These are phyloP conservation scores for Achroia grisella DNA, from an alignment of 1,140 invertebrate genomes.

Conservation along the genomic window DNA sequence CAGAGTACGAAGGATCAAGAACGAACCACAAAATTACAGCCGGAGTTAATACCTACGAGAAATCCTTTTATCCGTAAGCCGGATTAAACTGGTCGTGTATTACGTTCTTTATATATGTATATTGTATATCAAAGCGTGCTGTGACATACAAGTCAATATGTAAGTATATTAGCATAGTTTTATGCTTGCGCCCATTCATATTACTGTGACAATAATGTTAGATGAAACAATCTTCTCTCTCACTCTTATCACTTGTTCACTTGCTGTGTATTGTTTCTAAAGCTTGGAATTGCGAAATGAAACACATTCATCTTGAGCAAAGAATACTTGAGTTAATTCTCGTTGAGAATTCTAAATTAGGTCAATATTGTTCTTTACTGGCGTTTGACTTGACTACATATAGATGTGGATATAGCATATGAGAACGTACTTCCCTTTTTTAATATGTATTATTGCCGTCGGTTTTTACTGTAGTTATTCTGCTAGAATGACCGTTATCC, in stretches of 20 bases:
- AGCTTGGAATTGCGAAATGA: constrained; percentile 29
- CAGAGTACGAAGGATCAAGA: too few species aligned
- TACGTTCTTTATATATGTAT: constrained; percentile 28
- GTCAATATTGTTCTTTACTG: neutral
- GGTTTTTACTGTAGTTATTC: too few species aligned
- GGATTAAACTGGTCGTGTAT: constrained; percentile 16
- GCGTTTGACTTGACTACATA: too few species aligned
- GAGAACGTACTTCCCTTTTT: too few species aligned
- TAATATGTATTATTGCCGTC: too few species aligned
- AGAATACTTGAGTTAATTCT: constrained; percentile 23
- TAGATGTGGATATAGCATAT: too few species aligned
- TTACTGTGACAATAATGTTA: constrained; percentile 49
- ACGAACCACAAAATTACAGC: too few species aligned
- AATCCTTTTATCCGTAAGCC: too few species aligned
- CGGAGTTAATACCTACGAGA: too few species aligned
- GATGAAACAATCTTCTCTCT: constrained; percentile 7
- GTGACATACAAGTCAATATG: constrained; percentile 64
- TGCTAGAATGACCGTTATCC: too few species aligned
- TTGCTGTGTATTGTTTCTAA: constrained; percentile 35
- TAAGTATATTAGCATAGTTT: constrained; percentile 48
- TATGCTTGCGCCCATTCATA: constrained; percentile 39
- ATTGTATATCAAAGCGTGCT: constrained; percentile 52
- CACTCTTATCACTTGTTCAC: constrained; percentile 34
- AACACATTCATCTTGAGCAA: constrained; percentile 31
- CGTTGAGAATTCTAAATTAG: constrained; percentile 29